Conservation (phyloP, 2,113 vertebrate species). For the Reinhardtius hippoglossoides region DNA sequence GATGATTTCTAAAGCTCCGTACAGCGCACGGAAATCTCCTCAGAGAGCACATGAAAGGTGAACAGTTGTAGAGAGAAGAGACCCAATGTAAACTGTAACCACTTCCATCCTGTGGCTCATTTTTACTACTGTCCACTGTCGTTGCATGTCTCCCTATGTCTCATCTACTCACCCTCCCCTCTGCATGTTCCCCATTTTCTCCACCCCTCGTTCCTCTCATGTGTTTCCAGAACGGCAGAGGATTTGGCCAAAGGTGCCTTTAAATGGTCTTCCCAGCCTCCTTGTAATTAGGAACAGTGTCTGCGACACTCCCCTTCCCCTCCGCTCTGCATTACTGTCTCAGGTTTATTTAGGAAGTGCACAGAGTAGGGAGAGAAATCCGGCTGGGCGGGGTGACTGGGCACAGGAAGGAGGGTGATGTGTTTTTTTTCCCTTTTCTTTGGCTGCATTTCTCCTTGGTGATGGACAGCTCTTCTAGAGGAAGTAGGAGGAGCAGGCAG, state of each 20-base stretch:
- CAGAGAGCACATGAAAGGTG: constrained; percentile 4
- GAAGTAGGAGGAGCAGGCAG: constrained; percentile 77
- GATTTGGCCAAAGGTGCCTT: constrained; percentile 66
- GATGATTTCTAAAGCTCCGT: constrained; percentile 43
- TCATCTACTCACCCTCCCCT: constrained; percentile 19
- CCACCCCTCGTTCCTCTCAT: constrained; percentile 21
- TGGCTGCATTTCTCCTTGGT: constrained; percentile 65
- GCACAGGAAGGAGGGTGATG: constrained; percentile 39
- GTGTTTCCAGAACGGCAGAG: constrained; percentile 46
- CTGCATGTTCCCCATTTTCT: constrained; percentile 18
- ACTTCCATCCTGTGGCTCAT: constrained; percentile 23
- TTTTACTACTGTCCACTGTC: constrained; percentile 17
- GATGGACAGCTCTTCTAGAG: constrained; percentile 72
- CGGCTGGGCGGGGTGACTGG: constrained; percentile 70
- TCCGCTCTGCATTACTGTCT: constrained; percentile 61
- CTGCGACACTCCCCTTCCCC: constrained; percentile 72
- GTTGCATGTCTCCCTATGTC: background rate
- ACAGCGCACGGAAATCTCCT: constrained; percentile 22
- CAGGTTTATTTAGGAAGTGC: constrained; percentile 84
- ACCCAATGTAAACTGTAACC: background rate
- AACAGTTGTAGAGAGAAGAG: background rate
- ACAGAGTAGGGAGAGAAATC: constrained; percentile 78
- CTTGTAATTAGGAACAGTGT: constrained; percentile 69
- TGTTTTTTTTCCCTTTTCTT: constrained; percentile 35
- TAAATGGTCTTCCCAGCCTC: constrained; percentile 61